Evolutionary conservation across 1,140 invertebrate genomes (phyloP), one percentile per base, ranked within the genome.

Genomic region (Eumeta japonica): DNA sequence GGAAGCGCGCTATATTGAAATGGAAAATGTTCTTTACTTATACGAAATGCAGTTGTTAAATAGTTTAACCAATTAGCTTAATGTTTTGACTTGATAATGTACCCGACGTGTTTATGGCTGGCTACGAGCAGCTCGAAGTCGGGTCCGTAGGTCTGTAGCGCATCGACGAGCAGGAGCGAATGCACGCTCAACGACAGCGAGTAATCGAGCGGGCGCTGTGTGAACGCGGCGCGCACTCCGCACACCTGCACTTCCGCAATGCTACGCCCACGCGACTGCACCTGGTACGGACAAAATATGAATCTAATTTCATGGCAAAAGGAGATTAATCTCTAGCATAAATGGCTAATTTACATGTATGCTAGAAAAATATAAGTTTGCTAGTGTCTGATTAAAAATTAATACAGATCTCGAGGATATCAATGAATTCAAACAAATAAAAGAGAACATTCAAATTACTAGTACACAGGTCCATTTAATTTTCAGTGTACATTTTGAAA

Each of bases 81-180:
- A 24, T 7, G n/a, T 7, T 7, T 24, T 7, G 13, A 24, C 27
- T 13, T 4, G 12, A n/a, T 11, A 17, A 46, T 33, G 32, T n/a
- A 89, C 87, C 89, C 89, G 12, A 97, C 87, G 63, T 94, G 89
- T 60, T 90, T 90, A 73, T 97, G 94, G 65, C 92, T 96, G 7
- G 94, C 94, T 9, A 96, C 84, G 1, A 97, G 75, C 4, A 97
- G 71, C 61, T 97, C 94, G 79, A 95, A 98, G 76, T 98, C 94
- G 2, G 87, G 85, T 0, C 94, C 94, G 73, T 92, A 95, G 5
- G 89, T 92, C 67, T 98, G 94, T 46, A 97, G 76, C 28, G 93
- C 94, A 78, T 98, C 94, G 0, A 94, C 94, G 7, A 98, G 64
- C 7, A 97, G 76, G 32, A 98, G 77, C 45, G 91, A 91, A 67